Evolutionary conservation across 2,113 vertebrate species (phyloP), one percentile per base, ranked within the genome.

Genomic region (Herpetotheres cachinnans): DNA sequence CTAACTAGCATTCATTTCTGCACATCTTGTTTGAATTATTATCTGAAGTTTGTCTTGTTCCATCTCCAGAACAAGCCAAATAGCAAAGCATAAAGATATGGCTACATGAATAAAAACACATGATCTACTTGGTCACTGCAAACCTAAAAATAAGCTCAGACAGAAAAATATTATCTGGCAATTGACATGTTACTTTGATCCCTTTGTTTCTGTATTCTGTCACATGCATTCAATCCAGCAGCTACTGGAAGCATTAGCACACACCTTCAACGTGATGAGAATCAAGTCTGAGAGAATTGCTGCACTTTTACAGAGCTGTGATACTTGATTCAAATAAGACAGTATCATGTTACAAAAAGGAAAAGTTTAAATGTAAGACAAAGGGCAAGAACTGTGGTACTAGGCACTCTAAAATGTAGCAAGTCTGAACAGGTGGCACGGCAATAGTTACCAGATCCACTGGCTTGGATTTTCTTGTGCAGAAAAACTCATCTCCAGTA

Each of bases 1-100:
- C 95, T 91, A 93, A 97, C 92, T 95, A 95, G 97, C 96, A 97
- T 90, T 87, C 72, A 96, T 97, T 97, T 97, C 91, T 83, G 71
- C 95, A 98, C 98, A 98, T 98, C 98, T 98, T 98, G 98, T 98
- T 98, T 97, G 91, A 96, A 97, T 98, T 98, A 97, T 55, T 95
- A 90, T 98, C 92, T 97, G 89, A 98, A 85, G 95, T 96, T 96
- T 84, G 84, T 97, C 97, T 98, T 98, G 96, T 97, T 96, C 98
- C 95, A 93, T 98, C 96, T 97, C 96, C 95, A 98, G 94, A 97
- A 95, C 91, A 95, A 97, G 95, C 97, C 97, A 95, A 97, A 91
- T 36, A 52, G 93, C 86, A 96, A 84, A 89, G 94, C 90, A 86
- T 50, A 97, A 97, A 97, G 96, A 97, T 97, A 96, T 13, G 91